Evolutionary conservation across 2,888 invertebrate genomes (phyloP), one percentile per base, ranked within the genome.

Genomic region (Criorhina ranunculi): DNA sequence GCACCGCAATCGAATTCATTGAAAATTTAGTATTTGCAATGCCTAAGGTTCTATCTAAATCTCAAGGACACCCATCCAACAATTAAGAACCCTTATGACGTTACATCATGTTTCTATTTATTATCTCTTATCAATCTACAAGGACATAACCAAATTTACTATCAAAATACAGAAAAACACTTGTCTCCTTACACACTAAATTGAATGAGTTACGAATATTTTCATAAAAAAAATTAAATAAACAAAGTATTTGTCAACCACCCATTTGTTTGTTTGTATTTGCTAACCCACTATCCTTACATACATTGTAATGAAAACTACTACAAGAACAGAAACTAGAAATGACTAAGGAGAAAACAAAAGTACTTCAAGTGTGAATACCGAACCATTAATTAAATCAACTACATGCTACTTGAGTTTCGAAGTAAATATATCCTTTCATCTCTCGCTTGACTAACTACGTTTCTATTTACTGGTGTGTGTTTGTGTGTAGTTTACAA

Each of bases 311-410:
- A 53, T 53, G 51, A 31, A 53, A 53, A 31, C 15, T 42, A 17
- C 15, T 8, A 42, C 31, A 53, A 6, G 24, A 3, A 24, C 4
- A 24, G 24, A 24, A n/a, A 24, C 51, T 12, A 29, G 12, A 31
- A 53, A 29, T 12, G 29, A 29, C 5, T 51, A 51, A 42, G n/a
- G 8, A n/a, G 42, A 42, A 17, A 49, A 55, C 55, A 17, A 11
- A 19, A 57, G 31, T 57, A 57, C 17, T 12, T 37, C 11, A 35
- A 57, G 35, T 57, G 19, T 35, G 35, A 57, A 57, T 6, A 37
- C 57, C 17, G 19, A 57, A 37, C 57, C 37, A 57, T 57, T 57
- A 57, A 35, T 37, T 57, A 57, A 57, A 19, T 55, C 57, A 57
- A 57, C 12, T 37, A 17, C 11, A 33, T 11, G 15, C 42, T 17